Evolutionary conservation across 2,888 invertebrate genomes (phyloP).

Genomic region (Euclidia mi): DNA sequence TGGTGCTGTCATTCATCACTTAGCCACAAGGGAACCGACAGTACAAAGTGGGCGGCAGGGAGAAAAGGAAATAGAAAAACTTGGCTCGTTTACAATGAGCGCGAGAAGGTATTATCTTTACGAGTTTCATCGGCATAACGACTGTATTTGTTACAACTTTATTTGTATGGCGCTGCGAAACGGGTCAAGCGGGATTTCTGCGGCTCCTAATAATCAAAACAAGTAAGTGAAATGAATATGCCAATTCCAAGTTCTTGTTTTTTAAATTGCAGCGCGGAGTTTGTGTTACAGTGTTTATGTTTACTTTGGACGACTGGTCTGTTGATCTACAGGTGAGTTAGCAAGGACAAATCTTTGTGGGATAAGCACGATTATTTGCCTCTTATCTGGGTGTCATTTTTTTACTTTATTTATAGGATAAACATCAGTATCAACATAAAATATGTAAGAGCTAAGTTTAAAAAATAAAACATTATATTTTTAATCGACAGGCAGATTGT

Average conservation of each 20-base stretch:
- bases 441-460: too few species aligned
- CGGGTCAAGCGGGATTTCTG: conserved; percentile 52
- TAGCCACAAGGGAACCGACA: conserved; percentile 19
- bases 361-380: too few species aligned
- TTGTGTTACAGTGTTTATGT: neutral
- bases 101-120: conserved; percentile 63
- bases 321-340: neutral
- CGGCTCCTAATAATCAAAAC: conserved; percentile 40
- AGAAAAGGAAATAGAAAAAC: conserved; percentile 74
- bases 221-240: conserved; percentile 22
- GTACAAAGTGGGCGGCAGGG: neutral
- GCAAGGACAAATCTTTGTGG: too few species aligned
- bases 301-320: too few species aligned
- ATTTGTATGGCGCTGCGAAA: conserved; percentile 51
- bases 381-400: too few species aligned
- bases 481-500: too few species aligned
- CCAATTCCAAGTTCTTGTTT: conserved; percentile 1
- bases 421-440: too few species aligned
- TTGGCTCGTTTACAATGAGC: conserved; percentile 73
- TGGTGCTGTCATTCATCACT: conserved; percentile 62
- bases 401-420: too few species aligned
- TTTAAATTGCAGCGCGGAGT: neutral
- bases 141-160: conserved; percentile 65
- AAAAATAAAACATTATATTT: too few species aligned
- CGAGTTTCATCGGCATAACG: conserved; percentile 60